These are phyloP conservation scores for Dolichomitus sp. DNA, from an alignment of 2,888 invertebrate species.

Conservation along the genomic window DNA sequence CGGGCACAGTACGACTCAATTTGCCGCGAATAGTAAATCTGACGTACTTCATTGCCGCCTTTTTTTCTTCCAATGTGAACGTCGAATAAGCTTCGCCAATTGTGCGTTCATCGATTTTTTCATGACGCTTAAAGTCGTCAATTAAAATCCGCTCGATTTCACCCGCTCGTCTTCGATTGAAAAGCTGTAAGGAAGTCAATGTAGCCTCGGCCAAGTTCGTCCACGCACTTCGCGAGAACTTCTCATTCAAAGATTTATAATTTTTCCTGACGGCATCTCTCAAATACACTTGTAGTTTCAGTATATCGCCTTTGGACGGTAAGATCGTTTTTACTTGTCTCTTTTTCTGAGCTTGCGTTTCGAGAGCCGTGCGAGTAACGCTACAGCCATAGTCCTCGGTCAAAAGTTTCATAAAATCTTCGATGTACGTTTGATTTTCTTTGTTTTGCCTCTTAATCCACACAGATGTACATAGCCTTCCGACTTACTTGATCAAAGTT, in stretches of 20 bases:
- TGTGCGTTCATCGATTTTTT: slow-evolving; percentile 35
- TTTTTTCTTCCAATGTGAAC: slow-evolving; percentile 33
- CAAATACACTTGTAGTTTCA: no score
- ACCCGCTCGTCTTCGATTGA: slow-evolving; percentile 69
- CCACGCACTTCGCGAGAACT: slow-evolving; percentile 49
- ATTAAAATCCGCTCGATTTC: slow-evolving; percentile 63
- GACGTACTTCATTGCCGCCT: slow-evolving; percentile 28
- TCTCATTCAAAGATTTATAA: slow-evolving; percentile 24
- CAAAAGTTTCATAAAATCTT: slow-evolving; percentile 62
- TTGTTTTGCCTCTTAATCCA: slow-evolving; percentile 59
- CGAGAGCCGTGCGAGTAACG: background rate
- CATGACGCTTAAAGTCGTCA: slow-evolving; percentile 55
- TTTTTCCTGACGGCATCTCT: background rate
- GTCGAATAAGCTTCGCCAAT: slow-evolving; percentile 38
- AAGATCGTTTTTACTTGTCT: no score
- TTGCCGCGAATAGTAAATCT: slow-evolving; percentile 62
- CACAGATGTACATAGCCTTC: slow-evolving; percentile 43
- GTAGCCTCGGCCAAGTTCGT: slow-evolving; percentile 27
- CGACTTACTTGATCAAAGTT: slow-evolving; percentile 58
- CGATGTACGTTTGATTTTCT: slow-evolving; percentile 52
- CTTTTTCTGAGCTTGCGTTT: no score
- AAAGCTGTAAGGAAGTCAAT: slow-evolving; percentile 59
- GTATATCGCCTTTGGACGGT: no score
- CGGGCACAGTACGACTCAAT: slow-evolving; percentile 50
- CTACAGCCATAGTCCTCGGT: slow-evolving; percentile 46